These are phyloP conservation scores for Chaunax sp. DNA, from an alignment of 2,797 vertebrate genomes.

Conservation along the genomic window DNA sequence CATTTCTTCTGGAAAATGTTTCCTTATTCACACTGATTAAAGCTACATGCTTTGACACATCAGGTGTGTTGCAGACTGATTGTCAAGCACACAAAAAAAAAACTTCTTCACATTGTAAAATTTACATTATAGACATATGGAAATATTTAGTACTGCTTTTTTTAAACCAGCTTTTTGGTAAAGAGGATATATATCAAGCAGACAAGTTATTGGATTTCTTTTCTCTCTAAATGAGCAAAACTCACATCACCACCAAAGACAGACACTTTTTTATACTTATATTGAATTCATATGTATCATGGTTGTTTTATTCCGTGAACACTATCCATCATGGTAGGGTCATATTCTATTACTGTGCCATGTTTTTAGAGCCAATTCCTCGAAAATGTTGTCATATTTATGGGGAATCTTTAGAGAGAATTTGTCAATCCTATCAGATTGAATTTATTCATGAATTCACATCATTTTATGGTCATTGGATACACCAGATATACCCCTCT, in stretches of 20 bases:
- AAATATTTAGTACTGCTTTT: constrained; percentile 14
- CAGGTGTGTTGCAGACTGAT: constrained; percentile 10
- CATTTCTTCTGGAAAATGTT: constrained; percentile 52
- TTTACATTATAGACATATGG: constrained; percentile 8
- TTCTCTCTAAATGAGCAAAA: background rate
- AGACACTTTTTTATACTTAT: constrained; percentile 6
- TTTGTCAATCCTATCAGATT: background rate
- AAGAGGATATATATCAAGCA: background rate
- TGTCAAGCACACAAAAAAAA: constrained; percentile 13
- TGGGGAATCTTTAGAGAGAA: background rate
- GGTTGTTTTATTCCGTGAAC: background rate
- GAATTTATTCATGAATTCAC: constrained; percentile 16
- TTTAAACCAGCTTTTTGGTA: constrained; percentile 9
- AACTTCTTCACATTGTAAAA: constrained; percentile 2
- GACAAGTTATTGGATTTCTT: background rate
- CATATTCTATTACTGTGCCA: background rate
- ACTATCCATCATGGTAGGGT: background rate
- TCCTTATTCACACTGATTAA: constrained; percentile 42
- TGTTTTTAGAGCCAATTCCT: background rate
- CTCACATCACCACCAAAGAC: background rate
- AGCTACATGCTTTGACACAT: constrained; percentile 17
- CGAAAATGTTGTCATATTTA: background rate
- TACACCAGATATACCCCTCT: background rate
- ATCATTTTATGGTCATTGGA: background rate
- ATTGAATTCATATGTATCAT: background rate